These are phyloP conservation scores for Stegastes partitus DNA, from an alignment of 2,113 vertebrate species.

Conservation along the genomic window DNA sequence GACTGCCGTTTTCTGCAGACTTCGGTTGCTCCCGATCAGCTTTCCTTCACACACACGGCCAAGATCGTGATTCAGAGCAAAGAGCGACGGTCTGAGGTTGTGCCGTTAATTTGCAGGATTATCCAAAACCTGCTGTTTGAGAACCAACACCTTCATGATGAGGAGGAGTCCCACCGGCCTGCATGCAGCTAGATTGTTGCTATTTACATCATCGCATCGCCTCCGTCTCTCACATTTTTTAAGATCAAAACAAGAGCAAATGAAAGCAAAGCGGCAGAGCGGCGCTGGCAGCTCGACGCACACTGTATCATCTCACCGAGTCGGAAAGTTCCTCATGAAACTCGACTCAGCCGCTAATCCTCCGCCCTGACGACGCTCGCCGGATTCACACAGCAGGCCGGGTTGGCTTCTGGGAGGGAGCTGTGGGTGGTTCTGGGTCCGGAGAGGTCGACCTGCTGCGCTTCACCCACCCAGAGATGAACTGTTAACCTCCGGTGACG, in stretches of 20 bases:
- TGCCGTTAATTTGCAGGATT: too few relatives aligned
- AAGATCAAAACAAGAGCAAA: slow-evolving; percentile 15
- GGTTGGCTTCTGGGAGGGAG: not conserved
- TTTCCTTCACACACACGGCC: too few relatives aligned
- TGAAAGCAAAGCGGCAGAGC: not conserved
- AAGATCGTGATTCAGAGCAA: too few relatives aligned
- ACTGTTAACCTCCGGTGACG: not conserved
- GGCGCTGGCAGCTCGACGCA: not conserved
- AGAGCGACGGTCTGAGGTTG: too few relatives aligned
- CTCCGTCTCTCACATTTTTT: not conserved
- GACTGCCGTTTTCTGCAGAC: slow-evolving; percentile 22
- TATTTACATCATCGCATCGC: not conserved
- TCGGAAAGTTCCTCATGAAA: slow-evolving; percentile 32
- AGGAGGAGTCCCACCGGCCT: not conserved
- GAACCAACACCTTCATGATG: not conserved
- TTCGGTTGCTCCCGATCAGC: not conserved
- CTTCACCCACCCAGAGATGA: not conserved
- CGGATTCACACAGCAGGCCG: slow-evolving; percentile 6
- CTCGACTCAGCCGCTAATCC: slow-evolving; percentile 1
- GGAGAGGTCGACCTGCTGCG: not conserved
- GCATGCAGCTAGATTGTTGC: not conserved
- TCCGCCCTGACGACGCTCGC: slow-evolving; percentile 9
- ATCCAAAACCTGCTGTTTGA: too few relatives aligned
- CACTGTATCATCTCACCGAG: slow-evolving; percentile 14
- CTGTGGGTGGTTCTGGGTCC: not conserved